These are phyloP conservation scores for Drosophila athabasca DNA, from an alignment of 1,140 invertebrate genomes.

Conservation along the genomic window DNA sequence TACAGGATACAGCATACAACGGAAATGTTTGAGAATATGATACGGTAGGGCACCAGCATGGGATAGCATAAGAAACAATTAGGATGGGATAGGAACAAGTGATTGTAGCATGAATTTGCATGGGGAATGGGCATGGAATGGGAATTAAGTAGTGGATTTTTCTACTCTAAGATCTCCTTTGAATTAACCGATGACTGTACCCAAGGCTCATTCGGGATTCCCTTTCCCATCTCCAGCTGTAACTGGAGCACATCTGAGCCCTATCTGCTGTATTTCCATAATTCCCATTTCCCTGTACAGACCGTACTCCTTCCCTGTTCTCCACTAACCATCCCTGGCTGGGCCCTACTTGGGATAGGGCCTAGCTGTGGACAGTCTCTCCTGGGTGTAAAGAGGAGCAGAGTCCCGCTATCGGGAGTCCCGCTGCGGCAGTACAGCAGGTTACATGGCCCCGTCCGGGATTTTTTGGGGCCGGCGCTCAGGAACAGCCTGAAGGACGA, in stretches of 20 bases:
- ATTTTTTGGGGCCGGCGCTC: slow-evolving; percentile 61
- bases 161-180: too few relatives aligned
- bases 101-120: too few relatives aligned
- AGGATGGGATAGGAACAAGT: too few relatives aligned
- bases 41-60: too few relatives aligned
- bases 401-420: background rate
- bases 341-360: background rate
- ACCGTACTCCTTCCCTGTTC: too few relatives aligned
- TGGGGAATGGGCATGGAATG: too few relatives aligned
- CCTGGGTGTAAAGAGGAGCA: background rate
- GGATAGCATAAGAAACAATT: too few relatives aligned
- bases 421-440: slow-evolving; percentile 12
- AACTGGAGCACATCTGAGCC: background rate
- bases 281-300: too few relatives aligned
- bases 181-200: slow-evolving; percentile 19
- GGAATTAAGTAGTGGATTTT: too few relatives aligned
- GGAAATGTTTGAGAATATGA: too few relatives aligned
- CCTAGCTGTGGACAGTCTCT: background rate
- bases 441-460: slow-evolving; percentile 61
- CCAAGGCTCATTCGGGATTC: background rate
- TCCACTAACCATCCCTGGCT: background rate
- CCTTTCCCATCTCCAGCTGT: background rate
- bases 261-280: background rate
- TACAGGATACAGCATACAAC: too few relatives aligned
- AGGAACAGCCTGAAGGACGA: slow-evolving; percentile 30